Evolutionary conservation across 2,797 vertebrate genomes (phyloP), one percentile per base, ranked within the genome.

Genomic region (Lates japonicus): DNA sequence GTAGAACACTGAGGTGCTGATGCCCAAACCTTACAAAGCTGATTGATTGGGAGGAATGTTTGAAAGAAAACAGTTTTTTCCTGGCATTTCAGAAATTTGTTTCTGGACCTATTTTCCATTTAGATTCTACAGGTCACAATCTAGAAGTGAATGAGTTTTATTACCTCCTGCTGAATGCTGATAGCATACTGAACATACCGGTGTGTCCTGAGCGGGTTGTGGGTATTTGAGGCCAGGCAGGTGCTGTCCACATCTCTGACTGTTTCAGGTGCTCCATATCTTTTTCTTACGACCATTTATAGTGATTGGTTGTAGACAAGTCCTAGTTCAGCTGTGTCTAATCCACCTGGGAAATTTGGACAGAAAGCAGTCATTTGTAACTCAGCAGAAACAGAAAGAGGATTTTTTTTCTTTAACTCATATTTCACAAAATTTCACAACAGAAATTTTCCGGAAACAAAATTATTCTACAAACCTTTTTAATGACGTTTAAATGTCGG

Each of bases 241-340:
- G 85, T 87, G 82, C 87, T 87, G 75, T 70, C 63, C 58, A 33
- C 1, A 12, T 79, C 74, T 68, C 73, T 13, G 65, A 69, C 65
- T 22, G 67, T 42, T 70, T 37, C 58, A 66, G 82, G 80, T 82
- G 79, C 81, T 80, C 19, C 0, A 7, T 39, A 11, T 69, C n/a
- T 20, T 80, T 59, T 62, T 62, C 22, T 66, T 44, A 51, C 17
- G 8, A 68, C 22, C 58, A 22, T 46, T 54, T 74, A 33, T 25
- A 57, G 49, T 42, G 37, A 5, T 54, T 5, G 2, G 58, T 70
- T 5, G 2, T 41, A 20, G 35, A 60, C 39, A 16, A 10, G 7
- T 69, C 25, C 41, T 1, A 4, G 0, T 20, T 60, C 37, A 44
- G 8, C 66, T 46, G 17, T 6, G 63, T 62, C 7, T 6, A 17